Evolutionary conservation across 2,888 invertebrate species (phyloP).

Genomic region (Endomychus coccineus): DNA sequence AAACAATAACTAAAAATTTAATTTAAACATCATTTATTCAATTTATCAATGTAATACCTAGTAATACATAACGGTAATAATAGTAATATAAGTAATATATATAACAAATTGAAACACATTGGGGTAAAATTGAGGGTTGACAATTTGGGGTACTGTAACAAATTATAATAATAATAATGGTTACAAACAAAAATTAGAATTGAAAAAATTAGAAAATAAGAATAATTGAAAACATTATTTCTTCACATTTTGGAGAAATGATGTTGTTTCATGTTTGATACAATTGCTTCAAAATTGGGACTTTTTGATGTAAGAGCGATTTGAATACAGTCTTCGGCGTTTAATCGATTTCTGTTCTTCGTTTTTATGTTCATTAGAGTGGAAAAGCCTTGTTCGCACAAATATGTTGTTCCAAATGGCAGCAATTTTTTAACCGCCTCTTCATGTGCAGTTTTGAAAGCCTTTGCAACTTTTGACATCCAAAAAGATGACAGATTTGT

Average conservation of each 20-base stretch:
- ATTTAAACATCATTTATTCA: constrained; percentile 19
- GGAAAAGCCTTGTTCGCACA: too few relatives aligned
- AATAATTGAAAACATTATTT: constrained; percentile 18
- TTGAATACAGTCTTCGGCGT: constrained; percentile 22
- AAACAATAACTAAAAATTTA: constrained; percentile 23
- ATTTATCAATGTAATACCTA: constrained; percentile 19
- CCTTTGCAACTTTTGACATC: constrained; percentile 26
- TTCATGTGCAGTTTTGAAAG: constrained; percentile 26
- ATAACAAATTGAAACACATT: constrained; percentile 13
- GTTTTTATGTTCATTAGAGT: constrained; percentile 24
- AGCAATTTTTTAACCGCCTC: constrained; percentile 11
- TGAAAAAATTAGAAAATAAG: constrained; percentile 6
- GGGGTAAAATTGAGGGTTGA: constrained; percentile 15
- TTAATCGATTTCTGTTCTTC: constrained; percentile 23
- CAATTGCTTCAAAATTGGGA: constrained; percentile 21
- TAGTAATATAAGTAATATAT: constrained; percentile 16
- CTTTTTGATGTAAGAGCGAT: constrained; percentile 25
- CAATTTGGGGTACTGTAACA: constrained; percentile 16
- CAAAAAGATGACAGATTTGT: constrained; percentile 23
- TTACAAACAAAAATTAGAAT: constrained; percentile 15
- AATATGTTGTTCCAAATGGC: constrained; percentile 11
- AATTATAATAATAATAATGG: constrained; percentile 17
- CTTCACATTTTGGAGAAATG: constrained; percentile 23
- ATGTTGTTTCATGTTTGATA: too few relatives aligned
- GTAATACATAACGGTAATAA: constrained; percentile 17